Evolutionary conservation across 2,113 vertebrate genomes (phyloP).

Genomic region (Grus americana): DNA sequence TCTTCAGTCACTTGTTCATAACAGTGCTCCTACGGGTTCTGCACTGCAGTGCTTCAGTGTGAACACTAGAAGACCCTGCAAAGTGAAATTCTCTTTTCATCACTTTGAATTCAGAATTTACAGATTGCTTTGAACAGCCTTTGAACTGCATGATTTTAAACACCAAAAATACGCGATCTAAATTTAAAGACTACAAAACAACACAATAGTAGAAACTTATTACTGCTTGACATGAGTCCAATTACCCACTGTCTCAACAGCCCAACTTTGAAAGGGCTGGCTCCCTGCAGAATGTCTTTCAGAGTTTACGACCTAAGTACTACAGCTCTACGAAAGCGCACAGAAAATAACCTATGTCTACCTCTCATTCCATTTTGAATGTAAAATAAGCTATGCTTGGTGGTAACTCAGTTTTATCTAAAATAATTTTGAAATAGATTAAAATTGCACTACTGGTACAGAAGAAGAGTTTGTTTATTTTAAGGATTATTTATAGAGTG

Average conservation of each 20-base stretch:
- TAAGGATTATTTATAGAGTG: slow-evolving; percentile 54
- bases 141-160: not conserved
- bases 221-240: not conserved
- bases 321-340: not conserved
- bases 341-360: not conserved
- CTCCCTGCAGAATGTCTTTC: not conserved
- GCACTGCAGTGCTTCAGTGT: not conserved
- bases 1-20: not conserved
- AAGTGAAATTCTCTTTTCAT: not conserved
- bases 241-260: not conserved
- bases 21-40: not conserved
- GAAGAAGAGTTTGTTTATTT: not conserved
- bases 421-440: not conserved
- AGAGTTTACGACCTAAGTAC: not conserved
- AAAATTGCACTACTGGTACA: not conserved
- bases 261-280: not conserved
- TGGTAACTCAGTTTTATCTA: not conserved
- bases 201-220: not conserved
- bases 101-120: not conserved
- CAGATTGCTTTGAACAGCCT: not conserved
- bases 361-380: not conserved
- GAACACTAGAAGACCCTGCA: not conserved
- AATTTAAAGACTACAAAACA: not conserved
- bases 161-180: not conserved
- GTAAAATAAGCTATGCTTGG: not conserved